Base-by-base conservation (phyloP, 2,888 invertebrate genomes). In the Eueremaeus valkanovi region DNA sequence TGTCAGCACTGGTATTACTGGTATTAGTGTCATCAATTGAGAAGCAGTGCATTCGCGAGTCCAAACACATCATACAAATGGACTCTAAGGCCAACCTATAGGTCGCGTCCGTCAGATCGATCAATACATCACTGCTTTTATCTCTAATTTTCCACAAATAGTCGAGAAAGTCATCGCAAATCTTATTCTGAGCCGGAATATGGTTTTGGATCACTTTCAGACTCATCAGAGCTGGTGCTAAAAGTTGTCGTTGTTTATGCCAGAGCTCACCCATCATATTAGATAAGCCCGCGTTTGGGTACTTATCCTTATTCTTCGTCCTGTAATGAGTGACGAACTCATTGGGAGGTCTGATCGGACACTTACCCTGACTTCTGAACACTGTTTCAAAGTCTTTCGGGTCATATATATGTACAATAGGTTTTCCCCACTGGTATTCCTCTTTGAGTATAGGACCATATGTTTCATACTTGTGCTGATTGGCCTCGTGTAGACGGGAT, bases 41-140 rank as follows among this genome's bases (percentile, higher is more conserved):
- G 21, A 84, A 79, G 58, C 82, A 81, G 8, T 82, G 82, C 6
- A 84, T 77, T n/a, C 83, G 78, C n/a, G 78, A 80, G 66, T 82
- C 81, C 75, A 83, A 80, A 75, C 83, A 83, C 49, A 84, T 80
- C 42, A 80, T 79, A 16, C 81, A 82, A 24, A 82, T 81, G 36
- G 81, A 79, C 76, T 81, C 81, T 3, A 81, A 72, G 9, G 81
- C 78, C 68, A 80, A 58, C 36, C 80, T 74, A 74, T 80, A 81
- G 0, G 80, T 72, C 16, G 75, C n/a, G 24, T 78, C 78, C 40
- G 79, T 78, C 11, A 80, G 45, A 40, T 81, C 72, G 21, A 70
- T 58, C 1, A 81, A 75, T 51, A 55, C 29, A 29, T 75, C 42
- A 13, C 72, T 75, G 2, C 68, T 51, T n/a, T 36, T 27, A 42